phyloP scores from a whole-genome alignment of 2,888 invertebrate species.

The Pogonocherus hispidulus region DNA sequence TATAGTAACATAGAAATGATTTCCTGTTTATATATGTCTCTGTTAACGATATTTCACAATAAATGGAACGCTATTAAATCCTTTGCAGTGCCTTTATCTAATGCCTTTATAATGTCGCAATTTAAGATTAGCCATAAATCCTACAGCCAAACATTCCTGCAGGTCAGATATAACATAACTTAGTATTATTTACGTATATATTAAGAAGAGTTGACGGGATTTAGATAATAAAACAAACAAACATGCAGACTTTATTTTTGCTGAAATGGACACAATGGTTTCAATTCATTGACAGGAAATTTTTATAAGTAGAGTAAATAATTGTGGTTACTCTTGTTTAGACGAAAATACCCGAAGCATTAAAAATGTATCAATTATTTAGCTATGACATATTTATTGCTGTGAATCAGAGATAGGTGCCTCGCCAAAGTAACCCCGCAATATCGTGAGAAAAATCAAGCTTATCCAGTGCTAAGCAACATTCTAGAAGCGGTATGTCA shows the following conservation, averaged over 20 bases:
- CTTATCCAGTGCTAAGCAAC: too few species aligned
- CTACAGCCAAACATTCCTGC: not conserved
- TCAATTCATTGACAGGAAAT: not conserved
- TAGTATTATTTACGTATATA: not conserved
- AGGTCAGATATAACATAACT: too few species aligned
- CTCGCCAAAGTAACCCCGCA: not conserved
- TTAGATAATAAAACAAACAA: conserved; percentile 1
- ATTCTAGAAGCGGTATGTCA: too few species aligned
- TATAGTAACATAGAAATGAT: not conserved
- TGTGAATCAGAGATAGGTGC: not conserved
- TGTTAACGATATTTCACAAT: not conserved
- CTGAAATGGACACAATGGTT: not conserved
- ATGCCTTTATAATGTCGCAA: not conserved
- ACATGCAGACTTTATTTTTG: not conserved
- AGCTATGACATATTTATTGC: conserved; percentile 1
- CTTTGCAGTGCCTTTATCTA: not conserved
- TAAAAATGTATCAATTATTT: not conserved
- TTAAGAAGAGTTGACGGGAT: not conserved
- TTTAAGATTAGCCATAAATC: not conserved
- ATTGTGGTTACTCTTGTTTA: not conserved
- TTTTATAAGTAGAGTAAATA: not conserved
- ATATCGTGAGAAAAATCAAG: not conserved
- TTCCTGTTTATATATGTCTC: not conserved
- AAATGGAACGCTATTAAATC: not conserved
- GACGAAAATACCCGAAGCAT: too few species aligned